Percentiles rank a stretch among this genome's conserved stretches.
Conservation (phyloP, 1,140 invertebrate genomes). For the Drosophila repletoides region DNA sequence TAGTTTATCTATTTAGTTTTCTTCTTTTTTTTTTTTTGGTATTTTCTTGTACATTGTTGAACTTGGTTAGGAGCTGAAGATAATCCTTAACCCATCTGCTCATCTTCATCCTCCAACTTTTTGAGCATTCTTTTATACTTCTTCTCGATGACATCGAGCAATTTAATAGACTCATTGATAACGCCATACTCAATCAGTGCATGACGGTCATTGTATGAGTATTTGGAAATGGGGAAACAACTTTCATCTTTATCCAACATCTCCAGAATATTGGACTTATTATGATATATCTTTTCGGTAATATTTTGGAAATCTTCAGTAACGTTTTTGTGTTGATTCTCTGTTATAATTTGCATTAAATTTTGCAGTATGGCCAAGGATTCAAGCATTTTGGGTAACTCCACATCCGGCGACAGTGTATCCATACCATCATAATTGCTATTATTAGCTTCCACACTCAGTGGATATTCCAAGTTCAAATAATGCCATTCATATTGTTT, state of each 20-base stretch:
- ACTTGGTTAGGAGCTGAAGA: too few species aligned
- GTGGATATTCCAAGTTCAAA: slow-evolving; percentile 32
- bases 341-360: too few species aligned
- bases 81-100: too few species aligned
- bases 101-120: background rate
- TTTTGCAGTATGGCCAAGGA: slow-evolving; percentile 21
- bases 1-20: background rate
- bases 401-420: background rate
- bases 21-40: slow-evolving; percentile 21
- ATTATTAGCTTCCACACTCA: background rate
- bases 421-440: background rate
- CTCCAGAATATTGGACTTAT: background rate
- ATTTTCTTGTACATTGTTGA: slow-evolving; percentile 25
- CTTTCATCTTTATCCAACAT: background rate
- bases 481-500: background rate
- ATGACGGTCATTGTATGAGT: background rate
- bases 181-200: background rate
- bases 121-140: slow-evolving; percentile 23
- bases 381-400: slow-evolving; percentile 26
- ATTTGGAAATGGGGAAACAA: too few species aligned
- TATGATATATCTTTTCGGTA: slow-evolving; percentile 28
- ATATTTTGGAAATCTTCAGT: too few species aligned
- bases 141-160: slow-evolving; percentile 25
- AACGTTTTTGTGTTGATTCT: too few species aligned
- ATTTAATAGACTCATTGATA: slow-evolving; percentile 18